Evolutionary conservation across 2,888 invertebrate species (phyloP).

Genomic region (Phragmatobia fuliginosa): DNA sequence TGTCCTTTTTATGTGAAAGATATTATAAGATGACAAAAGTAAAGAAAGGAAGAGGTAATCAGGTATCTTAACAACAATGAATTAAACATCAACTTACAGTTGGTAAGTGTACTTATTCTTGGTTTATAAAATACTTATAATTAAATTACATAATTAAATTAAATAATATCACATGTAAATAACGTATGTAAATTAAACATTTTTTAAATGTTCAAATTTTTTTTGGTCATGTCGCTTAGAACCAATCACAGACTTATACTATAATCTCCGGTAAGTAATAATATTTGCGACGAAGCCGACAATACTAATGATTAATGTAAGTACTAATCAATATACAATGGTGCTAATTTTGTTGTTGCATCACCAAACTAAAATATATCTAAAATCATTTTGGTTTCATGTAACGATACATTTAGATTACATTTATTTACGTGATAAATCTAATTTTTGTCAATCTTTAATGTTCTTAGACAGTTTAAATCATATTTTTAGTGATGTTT

Average conservation of each 20-base stretch:
- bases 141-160: constrained; percentile 65
- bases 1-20: no score
- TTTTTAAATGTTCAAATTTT: constrained; percentile 40
- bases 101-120: constrained; percentile 59
- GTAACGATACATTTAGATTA: no score
- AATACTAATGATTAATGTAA: constrained; percentile 55
- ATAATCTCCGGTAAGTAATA: constrained; percentile 42
- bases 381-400: no score
- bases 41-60: no score
- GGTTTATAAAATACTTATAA: constrained; percentile 55
- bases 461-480: no score
- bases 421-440: no score
- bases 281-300: constrained; percentile 31
- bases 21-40: no score
- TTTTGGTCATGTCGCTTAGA: constrained; percentile 43
- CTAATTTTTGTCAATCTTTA: no score
- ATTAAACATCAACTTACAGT: constrained; percentile 46
- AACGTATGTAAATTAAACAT: constrained; percentile 60
- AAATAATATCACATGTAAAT: constrained; percentile 84
- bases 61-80: no score
- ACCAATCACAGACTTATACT: constrained; percentile 59
- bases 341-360: no score
- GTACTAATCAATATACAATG: constrained; percentile 67
- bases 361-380: no score
- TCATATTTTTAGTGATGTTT: no score